phyloP scores from a whole-genome alignment of 1,140 invertebrate species.

The Cotesia vestalis region DNA sequence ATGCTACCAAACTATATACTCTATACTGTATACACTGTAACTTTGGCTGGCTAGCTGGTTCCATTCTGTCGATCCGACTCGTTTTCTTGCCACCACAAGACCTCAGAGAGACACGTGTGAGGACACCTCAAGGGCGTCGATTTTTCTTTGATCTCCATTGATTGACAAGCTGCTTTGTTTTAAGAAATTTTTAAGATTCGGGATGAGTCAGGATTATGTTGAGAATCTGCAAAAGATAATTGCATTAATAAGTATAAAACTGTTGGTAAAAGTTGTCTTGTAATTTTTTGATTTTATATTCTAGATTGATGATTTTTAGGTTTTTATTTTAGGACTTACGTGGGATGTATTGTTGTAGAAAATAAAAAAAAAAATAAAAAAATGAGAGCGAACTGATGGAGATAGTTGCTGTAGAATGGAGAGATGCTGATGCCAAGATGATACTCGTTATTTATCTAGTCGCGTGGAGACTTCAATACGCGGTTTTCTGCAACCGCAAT shows the following conservation, averaged over 20 bases:
- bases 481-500: conserved; percentile 52
- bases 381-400: not conserved
- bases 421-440: conserved; percentile 31
- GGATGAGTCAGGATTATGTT: not conserved
- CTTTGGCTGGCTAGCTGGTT: too few species aligned
- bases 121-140: conserved; percentile 29
- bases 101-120: conserved; percentile 22
- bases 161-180: conserved; percentile 25
- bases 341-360: not conserved
- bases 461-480: conserved; percentile 58
- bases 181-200: conserved; percentile 12
- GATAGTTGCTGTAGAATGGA: not conserved
- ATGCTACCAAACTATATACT: too few species aligned
- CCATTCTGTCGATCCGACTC: not conserved
- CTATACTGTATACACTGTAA: too few species aligned
- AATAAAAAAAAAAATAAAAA: not conserved
- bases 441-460: conserved; percentile 48
- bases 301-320: too few species aligned
- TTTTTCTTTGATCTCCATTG: conserved; percentile 4
- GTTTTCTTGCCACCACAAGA: not conserved
- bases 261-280: too few species aligned
- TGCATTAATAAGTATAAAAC: too few species aligned
- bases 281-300: not conserved
- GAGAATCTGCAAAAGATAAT: too few species aligned
- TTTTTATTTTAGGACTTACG: too few species aligned